Base-by-base conservation (phyloP, 1,140 invertebrate species). In the Telenomus remus region DNA sequence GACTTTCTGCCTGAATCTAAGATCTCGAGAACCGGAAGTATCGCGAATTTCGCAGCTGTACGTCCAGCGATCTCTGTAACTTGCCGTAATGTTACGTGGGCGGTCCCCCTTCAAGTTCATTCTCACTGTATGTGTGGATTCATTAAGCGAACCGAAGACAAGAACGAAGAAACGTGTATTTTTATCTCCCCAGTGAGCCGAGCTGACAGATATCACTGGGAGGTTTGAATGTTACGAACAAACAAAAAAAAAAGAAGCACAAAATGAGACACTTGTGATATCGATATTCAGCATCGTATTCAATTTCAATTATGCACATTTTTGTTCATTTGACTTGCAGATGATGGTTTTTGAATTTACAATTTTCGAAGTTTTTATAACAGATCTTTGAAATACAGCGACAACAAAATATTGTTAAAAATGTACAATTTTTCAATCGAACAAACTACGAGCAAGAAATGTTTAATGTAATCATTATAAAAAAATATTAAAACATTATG, bases 141-240 rank as follows among this genome's bases (percentile, higher is more conserved):
- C 78, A 76, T 74, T 79, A 79, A 79, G 72, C 64, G 69, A 73
- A 76, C 78, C 65, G 44, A 75, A 71, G 66, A 73, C 80, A 82
- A 81, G 61, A 76, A 75, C 66, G 79, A 75, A 80, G 79, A 73
- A 76, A 78, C 80, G 72, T 85, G 83, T 86, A 86, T 84, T 84
- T 86, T 86, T 86, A 86, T 86, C 84, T 79, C 71, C 16, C 65
- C 46, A 54, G 47, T 74, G 69, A 56, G 13, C 59, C 4, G 47
- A 59, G 47, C 51, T 79, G 78, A 79, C 74, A 79, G 77, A 79
- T 71, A 73, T 60, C 57, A 64, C 68, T 73, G 64, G 65, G 65
- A 78, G 70, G 56, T 78, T 74, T 33, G 63, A 71, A 68, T 71
- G 61, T 78, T 63, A 74, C 34, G 53, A 48, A 54, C 19, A 66